Evolutionary conservation across 2,888 invertebrate genomes (phyloP).

Genomic region (Pseudanteris insignis): DNA sequence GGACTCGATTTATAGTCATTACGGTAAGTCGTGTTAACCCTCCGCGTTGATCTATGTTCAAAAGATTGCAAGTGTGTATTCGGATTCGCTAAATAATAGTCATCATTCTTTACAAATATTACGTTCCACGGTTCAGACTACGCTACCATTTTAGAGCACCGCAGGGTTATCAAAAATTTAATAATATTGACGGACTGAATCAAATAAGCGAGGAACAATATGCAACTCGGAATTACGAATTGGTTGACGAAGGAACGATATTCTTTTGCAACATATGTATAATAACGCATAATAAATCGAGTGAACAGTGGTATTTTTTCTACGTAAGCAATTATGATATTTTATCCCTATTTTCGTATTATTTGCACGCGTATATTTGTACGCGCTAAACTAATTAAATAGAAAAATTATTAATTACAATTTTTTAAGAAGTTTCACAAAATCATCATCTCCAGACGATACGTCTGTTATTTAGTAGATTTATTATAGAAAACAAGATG

Average conservation of each 20-base stretch:
- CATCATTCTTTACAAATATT: conserved; percentile 28
- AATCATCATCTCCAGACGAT: no score
- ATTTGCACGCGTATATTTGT: no score
- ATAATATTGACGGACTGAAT: conserved; percentile 19
- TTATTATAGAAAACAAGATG: no score
- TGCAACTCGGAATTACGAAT: conserved; percentile 19
- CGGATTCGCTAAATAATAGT: conserved; percentile 25
- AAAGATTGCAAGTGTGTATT: conserved; percentile 28
- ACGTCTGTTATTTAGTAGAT: no score
- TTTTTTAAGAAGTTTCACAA: no score
- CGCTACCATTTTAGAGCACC: conserved; percentile 21
- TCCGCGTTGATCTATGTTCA: conserved; percentile 32
- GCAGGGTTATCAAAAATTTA: conserved; percentile 14
- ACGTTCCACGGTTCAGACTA: conserved; percentile 22
- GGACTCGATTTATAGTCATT: conserved; percentile 27
- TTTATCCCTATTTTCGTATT: no score
- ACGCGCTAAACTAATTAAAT: no score
- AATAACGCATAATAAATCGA: no score
- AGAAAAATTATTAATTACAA: no score
- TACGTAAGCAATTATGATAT: no score
- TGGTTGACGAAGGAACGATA: conserved; percentile 16
- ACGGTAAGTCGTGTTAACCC: conserved; percentile 31
- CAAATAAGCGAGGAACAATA: conserved; percentile 27
- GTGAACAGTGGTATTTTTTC: no score
- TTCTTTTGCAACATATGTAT: no score